Evolutionary conservation across 1,140 invertebrate genomes (phyloP), one percentile per base, ranked within the genome.

Genomic region (Trichonephila clavata): DNA sequence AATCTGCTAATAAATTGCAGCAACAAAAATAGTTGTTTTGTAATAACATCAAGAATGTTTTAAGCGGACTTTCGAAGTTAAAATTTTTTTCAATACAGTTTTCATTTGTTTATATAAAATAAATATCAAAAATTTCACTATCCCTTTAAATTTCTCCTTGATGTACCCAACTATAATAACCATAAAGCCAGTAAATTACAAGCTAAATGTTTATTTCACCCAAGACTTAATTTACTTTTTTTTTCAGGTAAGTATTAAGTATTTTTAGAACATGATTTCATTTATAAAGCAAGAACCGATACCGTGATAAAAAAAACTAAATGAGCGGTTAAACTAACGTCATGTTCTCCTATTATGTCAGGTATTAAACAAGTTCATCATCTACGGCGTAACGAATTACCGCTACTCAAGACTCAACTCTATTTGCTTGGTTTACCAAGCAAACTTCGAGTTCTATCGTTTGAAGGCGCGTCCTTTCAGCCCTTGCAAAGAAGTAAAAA

Each of bases 321-420:
- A 86, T 59, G 13, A 57, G 27, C 59, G 21, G 87, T 59, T 89
- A 16, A 71, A 89, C 63, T 63, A 43, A 21, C 16, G 63, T 71
- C 65, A 50, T 68, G 61, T 8, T 18, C 61, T 71, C 43, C 57
- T 81, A 57, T 60, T 88, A 88, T 24, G 14, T 27, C 13, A 24
- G 10, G 86, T 27, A 88, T 90, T 90, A 90, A 89, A 90, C 88
- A 24, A 27, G 50, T 39, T 43, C 50, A 81, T 90, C 63, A 61
- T 60, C 71, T 27, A n/a, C 43, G 27, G 68, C 71, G 88, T 90
- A 77, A 90, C 88, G 88, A 80, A 81, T 90, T 80, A 90, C 88
- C 50, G 57, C 71, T 80, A 7, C 59, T 81, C 57, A 61, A 32
- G 39, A 27, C 18, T 88, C 24, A 57, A 84, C 39, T 27, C 10